Conservation (phyloP, 2,888 invertebrate genomes). For the Pyrrhia umbra region DNA sequence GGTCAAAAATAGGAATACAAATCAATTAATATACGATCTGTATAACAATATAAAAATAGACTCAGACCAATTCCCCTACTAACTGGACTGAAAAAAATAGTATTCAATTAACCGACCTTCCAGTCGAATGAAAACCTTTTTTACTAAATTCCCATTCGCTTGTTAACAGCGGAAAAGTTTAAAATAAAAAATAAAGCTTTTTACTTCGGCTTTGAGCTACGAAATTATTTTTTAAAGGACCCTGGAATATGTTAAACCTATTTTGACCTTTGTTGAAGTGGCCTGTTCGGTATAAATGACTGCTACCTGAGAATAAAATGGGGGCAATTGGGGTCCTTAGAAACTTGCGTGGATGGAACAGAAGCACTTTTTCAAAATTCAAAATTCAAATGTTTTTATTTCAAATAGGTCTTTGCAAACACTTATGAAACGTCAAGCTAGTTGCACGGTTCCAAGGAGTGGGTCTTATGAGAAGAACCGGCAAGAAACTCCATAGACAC, state of each 20-base stretch:
- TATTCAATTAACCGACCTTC: slow-evolving; percentile 41
- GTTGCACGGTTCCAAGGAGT: no score
- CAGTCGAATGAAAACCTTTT: slow-evolving; percentile 37
- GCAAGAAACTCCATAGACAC: no score
- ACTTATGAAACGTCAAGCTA: no score
- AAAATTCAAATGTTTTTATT: no score
- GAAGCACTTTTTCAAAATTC: no score
- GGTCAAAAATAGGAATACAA: not conserved
- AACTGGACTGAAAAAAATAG: slow-evolving; percentile 39
- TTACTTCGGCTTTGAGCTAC: slow-evolving; percentile 22
- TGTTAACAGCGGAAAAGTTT: slow-evolving; percentile 46
- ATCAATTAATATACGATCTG: not conserved
- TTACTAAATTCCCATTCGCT: slow-evolving; percentile 39
- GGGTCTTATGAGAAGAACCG: no score
- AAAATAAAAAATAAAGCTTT: slow-evolving; percentile 49
- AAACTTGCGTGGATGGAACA: not conserved
- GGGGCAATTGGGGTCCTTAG: not conserved
- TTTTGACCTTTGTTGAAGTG: slow-evolving; percentile 55
- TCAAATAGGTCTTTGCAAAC: no score
- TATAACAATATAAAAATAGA: slow-evolving; percentile 4
- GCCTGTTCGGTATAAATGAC: slow-evolving; percentile 9
- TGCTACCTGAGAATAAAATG: not conserved
- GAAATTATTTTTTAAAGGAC: slow-evolving; percentile 56
- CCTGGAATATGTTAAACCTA: slow-evolving; percentile 39
- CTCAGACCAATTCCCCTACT: slow-evolving; percentile 23